phyloP scores from a whole-genome alignment of 2,797 vertebrate species.

The Rallus crepitans region DNA sequence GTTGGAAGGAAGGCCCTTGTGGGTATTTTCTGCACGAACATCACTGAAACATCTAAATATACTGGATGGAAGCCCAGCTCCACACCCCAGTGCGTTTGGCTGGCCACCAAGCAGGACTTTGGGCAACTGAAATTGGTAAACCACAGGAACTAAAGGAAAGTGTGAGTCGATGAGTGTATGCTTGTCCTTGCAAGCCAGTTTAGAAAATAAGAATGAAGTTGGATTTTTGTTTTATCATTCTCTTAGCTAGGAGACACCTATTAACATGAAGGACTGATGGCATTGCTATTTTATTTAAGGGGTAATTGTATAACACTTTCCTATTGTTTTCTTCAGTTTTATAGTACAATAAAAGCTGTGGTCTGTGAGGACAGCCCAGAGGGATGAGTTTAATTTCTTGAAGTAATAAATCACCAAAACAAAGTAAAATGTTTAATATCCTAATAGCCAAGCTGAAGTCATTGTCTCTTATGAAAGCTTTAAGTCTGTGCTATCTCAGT shows the following conservation, averaged over 20 bases:
- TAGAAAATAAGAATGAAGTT: background rate
- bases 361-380: background rate
- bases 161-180: background rate
- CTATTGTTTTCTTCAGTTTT: too few relatives aligned
- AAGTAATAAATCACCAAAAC: too few relatives aligned
- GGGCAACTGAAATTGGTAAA: constrained; percentile 2
- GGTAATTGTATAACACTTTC: background rate
- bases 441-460: background rate
- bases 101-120: background rate
- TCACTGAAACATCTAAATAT: background rate
- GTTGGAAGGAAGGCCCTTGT: background rate
- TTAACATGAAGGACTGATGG: background rate
- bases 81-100: constrained; percentile 24
- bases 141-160: constrained; percentile 4
- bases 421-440: background rate
- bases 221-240: background rate
- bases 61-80: constrained; percentile 6
- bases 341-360: background rate
- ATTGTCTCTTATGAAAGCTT: background rate
- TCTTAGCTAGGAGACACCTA: background rate
- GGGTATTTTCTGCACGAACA: constrained; percentile 2
- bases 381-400: background rate
- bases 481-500: background rate
- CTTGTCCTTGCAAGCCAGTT: background rate
- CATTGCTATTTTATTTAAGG: background rate